Evolutionary conservation across 2,888 invertebrate species (phyloP), one percentile per base, ranked within the genome.

Genomic region (Pachymerium ferrugineum): DNA sequence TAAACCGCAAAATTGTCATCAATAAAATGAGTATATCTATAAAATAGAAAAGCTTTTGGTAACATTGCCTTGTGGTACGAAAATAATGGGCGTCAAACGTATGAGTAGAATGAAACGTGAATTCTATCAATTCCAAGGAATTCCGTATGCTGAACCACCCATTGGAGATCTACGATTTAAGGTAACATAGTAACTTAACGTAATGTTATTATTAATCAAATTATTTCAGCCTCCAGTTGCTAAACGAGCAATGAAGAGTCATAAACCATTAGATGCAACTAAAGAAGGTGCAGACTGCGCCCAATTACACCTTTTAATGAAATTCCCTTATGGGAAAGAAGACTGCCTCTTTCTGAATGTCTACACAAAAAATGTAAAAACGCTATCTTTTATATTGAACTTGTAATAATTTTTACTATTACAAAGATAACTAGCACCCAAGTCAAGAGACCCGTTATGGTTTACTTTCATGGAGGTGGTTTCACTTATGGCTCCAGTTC

Each of bases 401-500:
- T 38, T 3, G 12, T 3, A 8, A 8, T 38, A 38, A 38, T n/a
- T n/a, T 8, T 3, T 38, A n/a, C 14, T 38, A 12, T 38, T 38
- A n/a, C n/a, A 14, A n/a, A 38, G 38, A 6, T n/a, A n/a, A n/a
- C n/a, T n/a, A n/a, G n/a, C n/a, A 8, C 16, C 12, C 12, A 12
- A 6, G 5, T 6, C 12, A 30, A 19, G 16, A 72, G n/a, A 29
- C 74, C 75, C n/a, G 74, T 74, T 1, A 71, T 75, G 8, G 67
- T 75, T 16, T 74, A 42, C 14, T 74, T 75, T 16, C 74, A 74
- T 31, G 75, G 75, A 31, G 75, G 75, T 31, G 75, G 47, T 10
- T 75, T 75, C 22, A 31, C 42, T 1, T 70, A 62, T 42, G 72
- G 72, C 38, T 38, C 47, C n/a, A 35, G 22, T 38, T 38, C 62